Percentiles rank a stretch among this genome's conserved stretches.
These are phyloP conservation scores for Alectoris magna DNA, from an alignment of 2,797 vertebrate genomes.

Conservation along the genomic window DNA sequence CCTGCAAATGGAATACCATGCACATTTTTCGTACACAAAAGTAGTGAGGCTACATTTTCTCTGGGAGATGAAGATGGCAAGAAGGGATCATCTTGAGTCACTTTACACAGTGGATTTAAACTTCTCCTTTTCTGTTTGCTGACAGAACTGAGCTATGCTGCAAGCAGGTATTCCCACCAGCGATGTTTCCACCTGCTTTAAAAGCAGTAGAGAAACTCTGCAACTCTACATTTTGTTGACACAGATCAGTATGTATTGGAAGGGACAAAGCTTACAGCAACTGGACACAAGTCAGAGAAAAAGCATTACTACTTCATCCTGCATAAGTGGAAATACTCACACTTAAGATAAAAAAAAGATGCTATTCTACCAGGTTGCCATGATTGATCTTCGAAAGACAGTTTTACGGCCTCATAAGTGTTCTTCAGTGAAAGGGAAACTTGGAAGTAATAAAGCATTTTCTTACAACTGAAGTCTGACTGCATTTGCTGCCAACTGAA, in stretches of 20 bases:
- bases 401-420: conserved; percentile 24
- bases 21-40: background rate
- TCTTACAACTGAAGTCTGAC: conserved; percentile 41
- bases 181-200: background rate
- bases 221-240: background rate
- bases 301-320: background rate
- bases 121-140: background rate
- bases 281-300: conserved; percentile 18
- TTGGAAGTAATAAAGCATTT: conserved; percentile 61
- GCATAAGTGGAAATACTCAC: background rate
- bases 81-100: background rate
- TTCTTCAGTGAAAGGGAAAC: conserved; percentile 45
- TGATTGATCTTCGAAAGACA: background rate
- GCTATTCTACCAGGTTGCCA: background rate
- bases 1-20: background rate
- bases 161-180: background rate
- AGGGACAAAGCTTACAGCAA: background rate
- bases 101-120: background rate
- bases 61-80: background rate
- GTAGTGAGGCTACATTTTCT: background rate
- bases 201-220: background rate
- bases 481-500: conserved; percentile 45
- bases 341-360: conserved; percentile 24
- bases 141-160: background rate
- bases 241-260: background rate